Percentiles rank a stretch among this genome's conserved stretches.
Evolutionary conservation across 1,140 invertebrate species (phyloP).

Genomic region (Bombus balteatus): DNA sequence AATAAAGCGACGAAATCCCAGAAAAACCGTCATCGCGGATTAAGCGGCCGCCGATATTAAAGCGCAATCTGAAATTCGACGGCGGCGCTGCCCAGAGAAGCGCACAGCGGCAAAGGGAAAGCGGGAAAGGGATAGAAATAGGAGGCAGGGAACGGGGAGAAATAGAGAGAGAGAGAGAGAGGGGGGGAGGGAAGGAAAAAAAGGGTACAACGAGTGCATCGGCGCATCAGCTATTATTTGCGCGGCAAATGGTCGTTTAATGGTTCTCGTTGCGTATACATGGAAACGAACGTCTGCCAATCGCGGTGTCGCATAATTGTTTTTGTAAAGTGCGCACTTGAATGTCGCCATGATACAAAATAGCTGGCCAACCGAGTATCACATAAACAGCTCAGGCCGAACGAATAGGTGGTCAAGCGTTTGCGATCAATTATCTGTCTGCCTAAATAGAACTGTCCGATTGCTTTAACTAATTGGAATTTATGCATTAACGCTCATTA

Average conservation of each 20-base stretch:
- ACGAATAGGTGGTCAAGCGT: not conserved
- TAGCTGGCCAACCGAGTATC: not conserved
- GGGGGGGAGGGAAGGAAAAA: not conserved
- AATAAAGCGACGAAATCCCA: conserved; percentile 77
- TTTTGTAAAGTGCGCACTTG: conserved; percentile 32
- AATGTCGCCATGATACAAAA: conserved; percentile 3
- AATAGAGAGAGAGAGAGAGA: not conserved
- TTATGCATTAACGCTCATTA: not conserved
- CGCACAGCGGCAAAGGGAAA: not conserved
- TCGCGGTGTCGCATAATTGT: conserved; percentile 35
- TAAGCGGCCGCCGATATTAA: conserved; percentile 76
- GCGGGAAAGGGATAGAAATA: not conserved
- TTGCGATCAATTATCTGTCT: not conserved
- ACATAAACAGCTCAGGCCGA: not conserved
- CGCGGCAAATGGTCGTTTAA: conserved; percentile 66
- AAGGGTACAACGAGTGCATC: conserved; percentile 49
- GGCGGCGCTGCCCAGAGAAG: conserved; percentile 1
- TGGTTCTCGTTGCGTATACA: conserved; percentile 56
- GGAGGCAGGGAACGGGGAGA: too few species aligned
- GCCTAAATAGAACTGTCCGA: not conserved
- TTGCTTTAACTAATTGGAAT: not conserved
- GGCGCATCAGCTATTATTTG: conserved; percentile 64
- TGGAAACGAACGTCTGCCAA: conserved; percentile 44
- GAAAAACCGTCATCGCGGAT: conserved; percentile 77
- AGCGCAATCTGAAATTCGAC: conserved; percentile 75